Base-by-base conservation (phyloP, 2,888 invertebrate species). In the Chrysolina americana region DNA sequence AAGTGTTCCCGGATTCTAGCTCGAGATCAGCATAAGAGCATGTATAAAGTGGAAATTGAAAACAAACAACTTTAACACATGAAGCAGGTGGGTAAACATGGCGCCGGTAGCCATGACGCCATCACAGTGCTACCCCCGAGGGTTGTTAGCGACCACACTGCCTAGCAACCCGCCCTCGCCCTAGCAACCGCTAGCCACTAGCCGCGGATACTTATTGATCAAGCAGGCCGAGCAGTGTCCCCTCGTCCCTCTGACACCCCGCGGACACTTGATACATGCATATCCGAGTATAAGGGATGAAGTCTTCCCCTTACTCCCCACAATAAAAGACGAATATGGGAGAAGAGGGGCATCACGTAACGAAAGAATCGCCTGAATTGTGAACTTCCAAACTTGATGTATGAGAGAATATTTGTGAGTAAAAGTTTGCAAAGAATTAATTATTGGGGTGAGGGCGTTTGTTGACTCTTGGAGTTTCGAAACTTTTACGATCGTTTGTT, bases 181-280 rank as follows among this genome's bases (percentile, higher is more conserved):
- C 88, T 89, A 88, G 89, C 89, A 89, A 89, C 89, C 86, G 88
- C 89, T 89, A 88, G 89, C 89, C 89, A 89, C 89, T 89, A 89
- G 89, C 89, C 89, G 87, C 88, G 88, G 89, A 89, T 88, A 88
- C 87, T 88, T 89, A 89, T 89, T 89, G 88, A 89, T 89, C 88
- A 88, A 86, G 85, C 83, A 81, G 82, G 83, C 79, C 80, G 78
- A 80, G 78, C 77, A 74, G 75, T 48, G 28, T 50, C 63, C 56
- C 75, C 76, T 65, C 76, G 70, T 21, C 63, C 69, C 50, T 63
- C 73, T 65, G 50, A 62, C 77, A 71, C 71, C 80, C 76, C 80
- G 80, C 82, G 82, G 82, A 82, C 82, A 82, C 81, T 83, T 82
- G 83, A 83, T 83, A 83, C 83, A 83, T 83, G 82, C 82, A 82